Conservation (phyloP, 2,797 vertebrate genomes). For the Pelobates cultripes region DNA sequence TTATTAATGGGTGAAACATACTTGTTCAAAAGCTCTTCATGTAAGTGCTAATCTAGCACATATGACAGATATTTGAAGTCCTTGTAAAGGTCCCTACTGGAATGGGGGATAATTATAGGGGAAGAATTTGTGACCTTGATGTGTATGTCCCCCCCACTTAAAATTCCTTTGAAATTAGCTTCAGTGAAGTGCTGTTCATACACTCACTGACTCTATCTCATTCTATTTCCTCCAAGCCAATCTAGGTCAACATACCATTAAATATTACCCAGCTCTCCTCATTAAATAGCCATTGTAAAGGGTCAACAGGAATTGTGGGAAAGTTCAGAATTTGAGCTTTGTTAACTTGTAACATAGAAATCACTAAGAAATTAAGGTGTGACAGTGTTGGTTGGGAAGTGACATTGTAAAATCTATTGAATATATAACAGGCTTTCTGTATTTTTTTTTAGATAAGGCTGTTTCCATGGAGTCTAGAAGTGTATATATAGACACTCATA, state of each 20-base stretch:
- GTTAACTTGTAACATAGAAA: background rate
- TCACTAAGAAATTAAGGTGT: background rate
- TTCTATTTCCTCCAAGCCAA: slow-evolving; percentile 25
- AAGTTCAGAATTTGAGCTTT: background rate
- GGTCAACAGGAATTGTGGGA: slow-evolving; percentile 18
- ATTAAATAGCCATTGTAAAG: slow-evolving; percentile 6
- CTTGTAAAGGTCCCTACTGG: background rate
- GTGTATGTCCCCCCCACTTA: slow-evolving; percentile 42
- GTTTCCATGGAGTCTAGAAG: background rate
- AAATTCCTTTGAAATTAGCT: slow-evolving; percentile 49
- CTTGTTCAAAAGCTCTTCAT: background rate
- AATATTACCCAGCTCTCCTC: slow-evolving; percentile 26
- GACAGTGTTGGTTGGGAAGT: background rate
- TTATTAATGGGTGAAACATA: background rate
- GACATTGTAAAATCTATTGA: background rate
- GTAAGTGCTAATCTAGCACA: slow-evolving; percentile 27
- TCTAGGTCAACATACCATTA: slow-evolving; percentile 33
- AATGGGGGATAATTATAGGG: slow-evolving; percentile 27
- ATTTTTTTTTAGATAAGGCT: background rate
- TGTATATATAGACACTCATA: background rate
- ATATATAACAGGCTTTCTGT: background rate
- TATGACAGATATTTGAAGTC: slow-evolving; percentile 19
- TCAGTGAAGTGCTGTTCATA: slow-evolving; percentile 24
- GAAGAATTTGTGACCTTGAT: slow-evolving; percentile 41
- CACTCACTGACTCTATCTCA: slow-evolving; percentile 40